Evolutionary conservation across 2,113 vertebrate species (phyloP).

Genomic region (Elephas maximus): DNA sequence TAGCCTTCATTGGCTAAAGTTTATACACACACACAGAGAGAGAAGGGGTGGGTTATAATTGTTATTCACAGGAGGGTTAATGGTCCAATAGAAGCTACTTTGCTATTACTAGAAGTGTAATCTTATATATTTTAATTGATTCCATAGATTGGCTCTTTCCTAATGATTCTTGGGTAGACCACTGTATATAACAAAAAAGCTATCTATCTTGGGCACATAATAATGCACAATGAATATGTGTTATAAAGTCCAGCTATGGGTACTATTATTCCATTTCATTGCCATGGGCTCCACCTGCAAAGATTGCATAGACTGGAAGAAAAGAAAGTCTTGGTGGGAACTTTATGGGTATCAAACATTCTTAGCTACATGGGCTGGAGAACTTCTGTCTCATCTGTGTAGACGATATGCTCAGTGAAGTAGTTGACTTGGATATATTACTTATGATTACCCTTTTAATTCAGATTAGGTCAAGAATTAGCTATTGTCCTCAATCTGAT

Average conservation of each 20-base stretch:
- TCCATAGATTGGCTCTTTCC: neutral
- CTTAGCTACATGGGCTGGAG: neutral
- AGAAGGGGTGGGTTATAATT: neutral
- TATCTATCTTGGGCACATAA: neutral
- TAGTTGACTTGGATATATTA: neutral
- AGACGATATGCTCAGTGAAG: neutral
- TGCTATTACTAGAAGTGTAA: neutral
- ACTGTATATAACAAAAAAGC: slow-evolving; percentile 5
- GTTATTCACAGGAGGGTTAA: neutral
- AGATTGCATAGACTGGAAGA: neutral
- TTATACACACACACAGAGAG: neutral
- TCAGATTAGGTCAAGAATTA: slow-evolving; percentile 95
- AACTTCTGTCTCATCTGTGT: neutral
- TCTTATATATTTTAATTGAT: neutral
- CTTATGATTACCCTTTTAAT: slow-evolving; percentile 13
- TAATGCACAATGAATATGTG: neutral
- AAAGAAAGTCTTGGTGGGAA: neutral
- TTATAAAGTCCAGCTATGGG: neutral
- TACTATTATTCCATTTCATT: slow-evolving; percentile 30
- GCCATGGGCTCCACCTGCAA: neutral
- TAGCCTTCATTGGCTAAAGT: neutral
- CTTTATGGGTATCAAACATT: neutral
- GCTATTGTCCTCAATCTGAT: slow-evolving; percentile 97
- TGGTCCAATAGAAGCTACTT: slow-evolving; percentile 5
- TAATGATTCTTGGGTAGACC: neutral